These are phyloP conservation scores for Pangasius mekongensis DNA, from an alignment of 2,797 vertebrate genomes.

Conservation along the genomic window DNA sequence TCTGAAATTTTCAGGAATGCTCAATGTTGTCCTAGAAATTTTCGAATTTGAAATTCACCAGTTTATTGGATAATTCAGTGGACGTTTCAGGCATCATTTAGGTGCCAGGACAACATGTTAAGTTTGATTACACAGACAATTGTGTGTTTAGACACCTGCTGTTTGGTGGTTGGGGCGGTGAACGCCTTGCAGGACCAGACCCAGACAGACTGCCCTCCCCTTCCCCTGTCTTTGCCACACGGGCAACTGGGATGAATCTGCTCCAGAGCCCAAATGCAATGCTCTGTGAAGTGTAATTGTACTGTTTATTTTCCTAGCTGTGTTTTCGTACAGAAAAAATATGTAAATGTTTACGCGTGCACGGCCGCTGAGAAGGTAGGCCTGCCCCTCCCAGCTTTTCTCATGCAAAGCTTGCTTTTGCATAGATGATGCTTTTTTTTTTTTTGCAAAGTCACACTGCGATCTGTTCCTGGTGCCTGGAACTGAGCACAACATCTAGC, in stretches of 20 bases:
- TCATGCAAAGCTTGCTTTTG: constrained; percentile 31
- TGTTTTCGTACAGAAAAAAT: constrained; percentile 59
- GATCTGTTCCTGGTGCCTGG: constrained; percentile 51
- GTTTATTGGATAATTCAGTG: background rate
- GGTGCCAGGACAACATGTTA: constrained; percentile 26
- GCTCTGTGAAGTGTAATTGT: constrained; percentile 57
- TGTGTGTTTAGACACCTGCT: constrained; percentile 35
- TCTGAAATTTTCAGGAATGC: background rate
- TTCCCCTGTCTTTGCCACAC: constrained; percentile 28
- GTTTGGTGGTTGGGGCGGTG: constrained; percentile 9
- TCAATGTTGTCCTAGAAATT: background rate
- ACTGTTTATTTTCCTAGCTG: constrained; percentile 60
- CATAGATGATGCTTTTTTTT: background rate
- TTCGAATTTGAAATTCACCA: background rate
- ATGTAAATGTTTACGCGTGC: constrained; percentile 67
- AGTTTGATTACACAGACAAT: constrained; percentile 32
- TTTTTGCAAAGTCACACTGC: constrained; percentile 40
- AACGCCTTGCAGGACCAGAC: constrained; percentile 8
- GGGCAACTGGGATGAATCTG: constrained; percentile 43
- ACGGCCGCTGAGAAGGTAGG: constrained; percentile 37
- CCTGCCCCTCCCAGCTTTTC: constrained; percentile 32
- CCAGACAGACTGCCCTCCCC: constrained; percentile 43
- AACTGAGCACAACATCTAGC: constrained; percentile 54
- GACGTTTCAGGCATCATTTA: background rate
- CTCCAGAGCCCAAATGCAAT: constrained; percentile 45